Evolutionary conservation across 1,140 invertebrate genomes (phyloP), one percentile per base, ranked within the genome.

Genomic region (Tetramorium alpestre): DNA sequence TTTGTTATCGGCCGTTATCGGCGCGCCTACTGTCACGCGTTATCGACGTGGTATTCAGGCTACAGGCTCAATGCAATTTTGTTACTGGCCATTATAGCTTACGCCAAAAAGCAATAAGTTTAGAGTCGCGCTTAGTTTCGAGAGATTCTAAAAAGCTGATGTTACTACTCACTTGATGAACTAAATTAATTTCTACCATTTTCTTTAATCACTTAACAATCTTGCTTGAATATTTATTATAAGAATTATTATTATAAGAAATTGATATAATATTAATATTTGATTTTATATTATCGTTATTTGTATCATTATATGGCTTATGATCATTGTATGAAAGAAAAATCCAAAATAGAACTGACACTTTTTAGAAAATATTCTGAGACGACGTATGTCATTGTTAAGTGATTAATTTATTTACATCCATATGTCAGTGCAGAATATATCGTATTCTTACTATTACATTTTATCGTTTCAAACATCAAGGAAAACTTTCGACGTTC

Each of bases 1-100:
- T 90, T 91, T 85, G 89, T 90, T 90, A 90, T 90, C 89, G 81
- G 49, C 47, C 51, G 51, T 47, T 69, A 69, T 69, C 65, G 13
- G 13, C 18, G n/a, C 28, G 47, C 58, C 22, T 62, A 33, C 41
- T 56, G 67, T 73, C 70, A 41, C 78, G 18, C 65, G 51, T 77
- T 78, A 89, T 90, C 76, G 60, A 73, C 51, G 44, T 11, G 41
- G 47, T 16, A 60, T 65, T 87, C 22, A 70, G 16, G 18, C 11
- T 33, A 56, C 62, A 18, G 18, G 7, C 58, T 28, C 4, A 0
- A 44, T 8, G 16, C n/a, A 56, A 64, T 78, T 62, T 62, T 25
- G 28, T 28, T 64, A 47, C 64, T 13, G 28, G 28, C 16, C 33
- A 7, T 77, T 41, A 5, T 4, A 54, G 49, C 8, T 38, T 11